These are phyloP conservation scores for Prunella himalayana DNA, from an alignment of 2,113 vertebrate species.

Conservation along the genomic window DNA sequence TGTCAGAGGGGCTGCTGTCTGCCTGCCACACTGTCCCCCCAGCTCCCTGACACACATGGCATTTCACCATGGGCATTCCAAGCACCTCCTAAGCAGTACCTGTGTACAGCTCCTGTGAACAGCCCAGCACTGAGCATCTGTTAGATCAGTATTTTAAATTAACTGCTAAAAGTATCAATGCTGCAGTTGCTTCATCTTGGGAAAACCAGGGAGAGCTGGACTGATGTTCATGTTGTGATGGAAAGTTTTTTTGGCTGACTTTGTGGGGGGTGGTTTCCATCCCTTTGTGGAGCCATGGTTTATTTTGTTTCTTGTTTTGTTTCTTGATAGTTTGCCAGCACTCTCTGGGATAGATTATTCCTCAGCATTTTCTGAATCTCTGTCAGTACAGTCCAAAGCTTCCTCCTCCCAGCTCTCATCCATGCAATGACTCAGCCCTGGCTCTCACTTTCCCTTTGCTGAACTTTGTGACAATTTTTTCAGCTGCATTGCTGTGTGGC, in stretches of 20 bases:
- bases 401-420: neutral
- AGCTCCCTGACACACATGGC: neutral
- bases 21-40: neutral
- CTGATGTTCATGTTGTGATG: neutral
- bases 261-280: constrained; percentile 43
- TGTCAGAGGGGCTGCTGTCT: neutral
- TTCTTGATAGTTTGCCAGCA: neutral
- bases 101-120: neutral
- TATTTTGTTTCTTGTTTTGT: constrained; percentile 44
- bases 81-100: neutral
- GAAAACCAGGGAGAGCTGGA: neutral
- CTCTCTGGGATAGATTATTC: constrained; percentile 44
- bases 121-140: neutral
- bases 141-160: neutral
- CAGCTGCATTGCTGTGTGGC: constrained; percentile 30
- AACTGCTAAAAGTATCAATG: neutral
- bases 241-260: constrained; percentile 56
- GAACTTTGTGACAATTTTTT: constrained; percentile 61
- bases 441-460: constrained; percentile 61
- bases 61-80: neutral
- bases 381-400: neutral
- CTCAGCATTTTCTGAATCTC: constrained; percentile 45
- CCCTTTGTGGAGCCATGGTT: constrained; percentile 31
- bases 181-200: constrained; percentile 3
- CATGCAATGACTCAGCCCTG: constrained; percentile 22